Conservation (phyloP, 2,113 vertebrate genomes). For the Oenanthe oenanthe region DNA sequence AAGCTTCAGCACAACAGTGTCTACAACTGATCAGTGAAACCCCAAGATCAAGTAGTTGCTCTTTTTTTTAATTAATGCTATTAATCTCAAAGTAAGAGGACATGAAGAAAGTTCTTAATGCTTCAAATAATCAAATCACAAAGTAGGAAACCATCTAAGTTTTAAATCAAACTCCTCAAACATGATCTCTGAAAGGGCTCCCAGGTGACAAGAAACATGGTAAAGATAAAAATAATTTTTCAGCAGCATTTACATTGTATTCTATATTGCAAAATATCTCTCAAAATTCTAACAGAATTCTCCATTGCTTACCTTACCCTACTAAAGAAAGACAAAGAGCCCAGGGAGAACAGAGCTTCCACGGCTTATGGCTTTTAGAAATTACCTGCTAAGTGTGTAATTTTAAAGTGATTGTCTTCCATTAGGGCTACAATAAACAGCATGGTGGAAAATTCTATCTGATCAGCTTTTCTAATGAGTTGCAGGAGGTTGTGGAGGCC, state of each 20-base stretch:
- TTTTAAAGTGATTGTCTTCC: slow-evolving; percentile 64
- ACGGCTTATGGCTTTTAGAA: slow-evolving; percentile 39
- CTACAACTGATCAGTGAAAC: neutral
- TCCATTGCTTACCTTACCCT: neutral
- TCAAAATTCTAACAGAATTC: neutral
- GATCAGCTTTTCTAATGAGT: slow-evolving; percentile 69
- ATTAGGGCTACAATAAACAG: slow-evolving; percentile 67
- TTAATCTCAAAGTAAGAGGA: neutral
- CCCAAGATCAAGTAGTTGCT: neutral
- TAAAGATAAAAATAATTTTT: neutral
- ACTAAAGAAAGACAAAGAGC: neutral
- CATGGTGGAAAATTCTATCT: slow-evolving; percentile 62
- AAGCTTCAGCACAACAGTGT: neutral
- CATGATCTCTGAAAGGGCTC: neutral
- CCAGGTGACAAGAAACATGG: neutral
- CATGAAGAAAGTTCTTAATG: neutral
- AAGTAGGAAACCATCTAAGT: neutral
- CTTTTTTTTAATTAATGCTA: neutral
- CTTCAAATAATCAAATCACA: neutral
- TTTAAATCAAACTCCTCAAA: neutral
- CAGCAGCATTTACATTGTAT: neutral
- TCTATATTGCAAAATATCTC: neutral
- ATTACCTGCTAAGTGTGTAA: slow-evolving; percentile 64
- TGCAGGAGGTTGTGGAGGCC: slow-evolving; percentile 53
- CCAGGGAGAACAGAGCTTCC: neutral